Evolutionary conservation across 2,888 invertebrate species (phyloP), one percentile per base, ranked within the genome.

Genomic region (Zhuqinia jingwanae): DNA sequence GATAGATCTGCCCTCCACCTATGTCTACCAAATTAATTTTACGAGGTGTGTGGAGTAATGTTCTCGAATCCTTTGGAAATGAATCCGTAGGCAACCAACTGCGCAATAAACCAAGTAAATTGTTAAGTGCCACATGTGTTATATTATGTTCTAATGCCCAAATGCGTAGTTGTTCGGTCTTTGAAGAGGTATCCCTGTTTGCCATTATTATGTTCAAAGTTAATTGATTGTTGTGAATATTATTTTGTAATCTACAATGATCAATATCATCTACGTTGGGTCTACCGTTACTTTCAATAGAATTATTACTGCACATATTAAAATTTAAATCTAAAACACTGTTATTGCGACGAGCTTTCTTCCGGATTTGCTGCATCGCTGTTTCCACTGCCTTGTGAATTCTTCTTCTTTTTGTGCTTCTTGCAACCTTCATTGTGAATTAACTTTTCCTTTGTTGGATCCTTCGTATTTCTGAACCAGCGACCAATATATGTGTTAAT

Each of bases 111-210:
- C 27, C 22, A 27, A 86, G 53, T 1, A 86, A 42, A 3, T 80
- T 36, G 6, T 13, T 42, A 5, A 81, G 6, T 1, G 81, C 81
- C 22, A 15, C 36, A 50, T 65, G 76, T n/a, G 63, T 81, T 27
- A 86, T 65, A 53, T 86, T 86, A 73, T 75, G 30, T 5, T 36
- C 20, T 25, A 81, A 0, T 17, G 86, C 80, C 86, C 86, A 86
- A 17, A 10, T 20, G 20, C 58, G 58, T 22, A 58, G 20, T 11
- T 25, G 58, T 20, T 20, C 2, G 36, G 36, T 36, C n/a, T n/a
- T n/a, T n/a, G n/a, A n/a, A n/a, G n/a, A n/a, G n/a, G n/a, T n/a
- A n/a, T n/a, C n/a, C n/a, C n/a, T n/a, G n/a, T n/a, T n/a, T n/a
- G n/a, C n/a, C n/a, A n/a, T n/a, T n/a, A n/a, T n/a, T n/a, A n/a